Conservation (phyloP, 2,113 vertebrate species). For the mouse (Mus musculus) region DNA sequence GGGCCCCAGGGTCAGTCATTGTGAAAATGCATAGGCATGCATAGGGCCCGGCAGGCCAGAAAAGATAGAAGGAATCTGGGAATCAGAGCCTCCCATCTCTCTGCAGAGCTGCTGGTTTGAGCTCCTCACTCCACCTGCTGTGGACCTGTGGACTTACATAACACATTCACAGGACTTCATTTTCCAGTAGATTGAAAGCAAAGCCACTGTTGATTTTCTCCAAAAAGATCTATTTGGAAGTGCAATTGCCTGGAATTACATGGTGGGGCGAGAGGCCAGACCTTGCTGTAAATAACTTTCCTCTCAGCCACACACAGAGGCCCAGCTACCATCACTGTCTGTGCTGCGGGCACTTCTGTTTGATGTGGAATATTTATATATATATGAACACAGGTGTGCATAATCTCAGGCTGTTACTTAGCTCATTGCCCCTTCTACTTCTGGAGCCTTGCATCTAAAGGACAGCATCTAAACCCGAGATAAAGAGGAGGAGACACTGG, state of each 20-base stretch:
- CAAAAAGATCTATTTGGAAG: conserved; percentile 87
- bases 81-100: background rate
- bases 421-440: conserved; percentile 27
- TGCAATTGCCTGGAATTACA: conserved; percentile 90
- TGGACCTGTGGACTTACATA: conserved; percentile 77
- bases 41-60: background rate
- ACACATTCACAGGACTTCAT: conserved; percentile 85
- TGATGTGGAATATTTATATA: background rate
- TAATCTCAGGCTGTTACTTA: conserved; percentile 40
- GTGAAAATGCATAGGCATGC: background rate
- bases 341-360: conserved; percentile 60
- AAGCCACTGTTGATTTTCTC: conserved; percentile 87
- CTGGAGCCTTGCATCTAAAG: conserved; percentile 10
- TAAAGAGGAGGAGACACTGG: background rate
- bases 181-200: conserved; percentile 88
- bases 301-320: conserved; percentile 76
- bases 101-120: background rate
- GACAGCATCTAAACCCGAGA: background rate
- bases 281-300: conserved; percentile 88
- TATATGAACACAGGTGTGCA: background rate
- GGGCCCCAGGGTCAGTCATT: accelerated
- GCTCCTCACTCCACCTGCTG: background rate
- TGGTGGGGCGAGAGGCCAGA: conserved; percentile 84
- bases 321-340: conserved; percentile 46
- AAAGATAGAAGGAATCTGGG: background rate